These are phyloP conservation scores for Leptinotarsa rubiginosa DNA, from an alignment of 2,888 invertebrate genomes.

Conservation along the genomic window DNA sequence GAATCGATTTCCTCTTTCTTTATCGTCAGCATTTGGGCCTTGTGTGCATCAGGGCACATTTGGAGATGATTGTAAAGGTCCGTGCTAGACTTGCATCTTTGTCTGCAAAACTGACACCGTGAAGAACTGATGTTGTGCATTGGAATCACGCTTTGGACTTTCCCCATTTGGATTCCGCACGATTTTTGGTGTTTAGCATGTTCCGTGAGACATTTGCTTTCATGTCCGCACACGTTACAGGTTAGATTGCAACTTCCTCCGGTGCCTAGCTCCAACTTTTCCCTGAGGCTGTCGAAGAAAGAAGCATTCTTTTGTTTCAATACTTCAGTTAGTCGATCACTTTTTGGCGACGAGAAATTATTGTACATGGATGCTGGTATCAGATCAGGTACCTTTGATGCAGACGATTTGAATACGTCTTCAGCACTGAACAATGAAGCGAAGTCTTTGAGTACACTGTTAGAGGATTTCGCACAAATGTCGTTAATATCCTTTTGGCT, in stretches of 20 bases:
- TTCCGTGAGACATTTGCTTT: conserved; percentile 85
- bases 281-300: conserved; percentile 86
- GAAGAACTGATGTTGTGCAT: conserved; percentile 74
- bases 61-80: conserved; percentile 82
- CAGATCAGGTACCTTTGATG: conserved; percentile 60
- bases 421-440: conserved; percentile 67
- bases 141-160: conserved; percentile 56
- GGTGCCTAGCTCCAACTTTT: conserved; percentile 76
- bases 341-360: conserved; percentile 45
- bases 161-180: conserved; percentile 67
- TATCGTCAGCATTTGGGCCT: conserved; percentile 55
- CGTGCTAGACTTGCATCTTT: conserved; percentile 86
- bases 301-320: conserved; percentile 78
- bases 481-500: conserved; percentile 67
- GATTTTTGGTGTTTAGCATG: conserved; percentile 82
- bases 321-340: conserved; percentile 47
- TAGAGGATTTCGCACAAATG: conserved; percentile 66
- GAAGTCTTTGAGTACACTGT: conserved; percentile 70
- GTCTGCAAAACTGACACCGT: conserved; percentile 87
- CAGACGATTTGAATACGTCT: conserved; percentile 59
- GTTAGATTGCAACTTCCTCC: conserved; percentile 73
- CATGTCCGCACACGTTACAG: conserved; percentile 79
- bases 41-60: conserved; percentile 74
- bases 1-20: conserved; percentile 57
- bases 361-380: conserved; percentile 55